Base-by-base conservation (phyloP, 2,113 vertebrate genomes). In the Vicugna pacos region DNA sequence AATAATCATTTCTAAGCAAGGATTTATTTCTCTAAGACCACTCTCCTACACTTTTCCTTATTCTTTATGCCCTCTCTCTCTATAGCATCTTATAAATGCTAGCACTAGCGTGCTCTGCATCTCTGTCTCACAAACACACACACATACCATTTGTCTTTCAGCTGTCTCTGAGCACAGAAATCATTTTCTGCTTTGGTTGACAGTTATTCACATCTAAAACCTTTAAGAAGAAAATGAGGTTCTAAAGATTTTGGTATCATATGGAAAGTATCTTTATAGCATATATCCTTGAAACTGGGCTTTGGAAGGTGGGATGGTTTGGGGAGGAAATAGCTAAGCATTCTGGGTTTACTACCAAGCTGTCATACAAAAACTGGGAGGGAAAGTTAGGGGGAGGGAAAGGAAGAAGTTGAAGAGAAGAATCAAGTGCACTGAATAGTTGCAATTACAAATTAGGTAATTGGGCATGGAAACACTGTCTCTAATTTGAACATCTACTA, bases 391-490 rank as follows among this genome's bases (percentile, higher is more conserved):
- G 60, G 80, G 60, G 70, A 76, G 73, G 28, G 30, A 65, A 73
- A 85, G 64, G 84, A 77, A 73, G 42, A 77, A 92, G 48, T 19
- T 88, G 91, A 97, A 96, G 82, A 73, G 83, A 95, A 93, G 92
- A 95, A 97, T 97, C 96, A 92, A 83, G 35, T 89, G 73, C 58
- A 79, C 62, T 97, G 94, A 97, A 93, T 92, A 95, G 94, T 92
- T 89, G 72, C 95, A 94, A 97, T 97, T 94, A 95, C 79, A 97
- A 89, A 96, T 96, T 93, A 97, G 96, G 86, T 86, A 93, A 97
- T 94, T 94, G 89, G 85, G 73, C 97, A 94, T 62, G 83, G 95
- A 97, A 92, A 89, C 92, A 65, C 80, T 80, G 50, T 77, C 96
- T 91, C 94, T 96, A 89, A 91, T 98, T 93, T 96, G 75, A 94